Conservation (phyloP, 2,113 vertebrate species). For the Brachypteracias leptosomus region DNA sequence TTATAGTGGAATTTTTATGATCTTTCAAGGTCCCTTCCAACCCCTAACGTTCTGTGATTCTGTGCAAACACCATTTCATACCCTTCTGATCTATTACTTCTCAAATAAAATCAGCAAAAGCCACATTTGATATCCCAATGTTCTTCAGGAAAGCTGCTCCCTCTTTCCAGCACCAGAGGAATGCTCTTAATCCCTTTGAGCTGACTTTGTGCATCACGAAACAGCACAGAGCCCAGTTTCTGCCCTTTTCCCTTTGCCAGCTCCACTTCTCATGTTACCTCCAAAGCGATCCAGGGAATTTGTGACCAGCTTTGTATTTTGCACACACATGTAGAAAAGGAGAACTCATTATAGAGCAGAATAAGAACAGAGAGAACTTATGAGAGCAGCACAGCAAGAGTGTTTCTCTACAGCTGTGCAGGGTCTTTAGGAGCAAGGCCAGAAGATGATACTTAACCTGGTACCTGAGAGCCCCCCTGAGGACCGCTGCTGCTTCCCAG, state of each 20-base stretch:
- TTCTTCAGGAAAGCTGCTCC: not conserved
- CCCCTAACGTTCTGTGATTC: too few species aligned
- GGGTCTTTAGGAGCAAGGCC: not conserved
- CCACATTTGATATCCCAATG: not conserved
- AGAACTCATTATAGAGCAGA: not conserved
- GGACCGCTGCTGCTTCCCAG: not conserved
- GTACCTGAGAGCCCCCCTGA: not conserved
- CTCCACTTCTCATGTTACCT: not conserved
- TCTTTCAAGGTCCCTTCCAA: too few species aligned
- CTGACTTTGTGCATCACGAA: not conserved
- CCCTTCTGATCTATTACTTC: not conserved
- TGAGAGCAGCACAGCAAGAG: not conserved
- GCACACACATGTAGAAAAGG: not conserved
- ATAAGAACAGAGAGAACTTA: not conserved
- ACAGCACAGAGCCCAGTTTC: not conserved
- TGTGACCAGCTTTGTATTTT: not conserved
- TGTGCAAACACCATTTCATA: not conserved
- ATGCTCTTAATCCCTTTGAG: constrained; percentile 1
- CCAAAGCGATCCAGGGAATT: not conserved
- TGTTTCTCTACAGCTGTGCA: not conserved
- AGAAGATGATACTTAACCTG: not conserved
- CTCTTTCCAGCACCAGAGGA: constrained; percentile 5
- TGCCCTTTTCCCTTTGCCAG: not conserved
- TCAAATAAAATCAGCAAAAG: not conserved
- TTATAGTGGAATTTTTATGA: not conserved